Base-by-base conservation (phyloP, 2,113 vertebrate genomes). In the Macquaria ambigua region DNA sequence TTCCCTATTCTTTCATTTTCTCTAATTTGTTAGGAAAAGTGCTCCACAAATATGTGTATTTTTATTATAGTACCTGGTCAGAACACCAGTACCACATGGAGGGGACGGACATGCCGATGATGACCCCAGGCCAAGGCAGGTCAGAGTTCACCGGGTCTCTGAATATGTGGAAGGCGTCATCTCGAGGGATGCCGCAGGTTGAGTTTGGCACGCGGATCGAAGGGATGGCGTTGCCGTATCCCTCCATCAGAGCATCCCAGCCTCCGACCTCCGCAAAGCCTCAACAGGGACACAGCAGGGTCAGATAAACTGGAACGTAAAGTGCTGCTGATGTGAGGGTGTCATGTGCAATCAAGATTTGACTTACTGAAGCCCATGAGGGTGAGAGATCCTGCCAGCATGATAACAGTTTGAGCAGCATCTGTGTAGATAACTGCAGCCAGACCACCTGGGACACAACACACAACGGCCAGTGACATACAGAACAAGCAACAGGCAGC, bases 61-160 rank as follows among this genome's bases (percentile, higher is more conserved):
- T 21, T 8, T 34, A n/a, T 39, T 7, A n/a, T 0, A 8, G 2
- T 91, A 99, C 98, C 98, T 99, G 98, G 55, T 99, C 98, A 0
- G 98, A 98, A 79, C 98, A 99, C 98, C 98, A 99, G 94, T 99
- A 99, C 98, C 98, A 99, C 84, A 99, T 95, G 43, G 98, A 98
- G 0, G 98, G 98, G 61, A 98, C 78, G 79, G 98, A 97, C 98
- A 99, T 99, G 87, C 98, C 98, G 50, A 99, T 84, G 72, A 99
- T 52, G 23, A 99, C 94, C 0, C 98, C 98, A 0, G 98, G 98
- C 98, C 98, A 99, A 0, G 98, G 98, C 23, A 99, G 95, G 86
- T 99, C 98, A 4, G 98, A 99, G 53, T 83, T 96, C 79, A 98
- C 84, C 0, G 98, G 97, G 89, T 99, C 96, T 61, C 98, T 95